These are phyloP conservation scores for Anhinga anhinga DNA, from an alignment of 2,113 vertebrate species.

Conservation along the genomic window DNA sequence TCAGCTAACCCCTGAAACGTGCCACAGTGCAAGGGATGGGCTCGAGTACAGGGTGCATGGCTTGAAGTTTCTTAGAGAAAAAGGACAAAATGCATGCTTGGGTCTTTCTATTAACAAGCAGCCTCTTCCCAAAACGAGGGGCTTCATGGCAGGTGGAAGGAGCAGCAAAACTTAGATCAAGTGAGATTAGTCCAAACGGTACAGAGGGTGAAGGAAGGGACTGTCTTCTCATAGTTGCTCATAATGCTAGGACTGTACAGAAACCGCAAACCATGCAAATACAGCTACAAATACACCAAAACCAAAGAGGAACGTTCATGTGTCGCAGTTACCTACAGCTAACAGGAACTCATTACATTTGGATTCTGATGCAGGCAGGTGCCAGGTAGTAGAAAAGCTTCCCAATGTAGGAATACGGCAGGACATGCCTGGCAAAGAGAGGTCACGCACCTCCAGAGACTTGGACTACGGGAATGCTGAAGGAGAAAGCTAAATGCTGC, in stretches of 20 bases:
- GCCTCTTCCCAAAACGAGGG: neutral
- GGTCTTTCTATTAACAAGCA: neutral
- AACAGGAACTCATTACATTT: neutral
- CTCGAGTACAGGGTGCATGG: no score
- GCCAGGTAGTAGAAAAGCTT: neutral
- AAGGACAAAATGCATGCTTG: neutral
- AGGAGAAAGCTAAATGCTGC: neutral
- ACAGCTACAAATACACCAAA: neutral
- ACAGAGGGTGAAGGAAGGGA: neutral
- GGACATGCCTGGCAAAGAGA: neutral
- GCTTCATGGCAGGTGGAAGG: neutral
- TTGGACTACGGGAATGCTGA: accelerated
- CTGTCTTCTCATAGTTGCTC: neutral
- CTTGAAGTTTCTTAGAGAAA: neutral
- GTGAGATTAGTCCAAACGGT: neutral
- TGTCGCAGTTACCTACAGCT: neutral
- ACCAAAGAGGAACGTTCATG: neutral
- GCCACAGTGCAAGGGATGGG: no score
- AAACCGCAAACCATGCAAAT: neutral
- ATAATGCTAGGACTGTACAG: neutral
- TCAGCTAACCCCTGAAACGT: neutral
- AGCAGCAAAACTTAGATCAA: neutral
- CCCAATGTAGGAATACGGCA: accelerated
- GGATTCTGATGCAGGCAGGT: neutral
- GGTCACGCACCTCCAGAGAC: neutral